Conservation (phyloP, 2,888 invertebrate genomes). For the Malacosoma neustria region DNA sequence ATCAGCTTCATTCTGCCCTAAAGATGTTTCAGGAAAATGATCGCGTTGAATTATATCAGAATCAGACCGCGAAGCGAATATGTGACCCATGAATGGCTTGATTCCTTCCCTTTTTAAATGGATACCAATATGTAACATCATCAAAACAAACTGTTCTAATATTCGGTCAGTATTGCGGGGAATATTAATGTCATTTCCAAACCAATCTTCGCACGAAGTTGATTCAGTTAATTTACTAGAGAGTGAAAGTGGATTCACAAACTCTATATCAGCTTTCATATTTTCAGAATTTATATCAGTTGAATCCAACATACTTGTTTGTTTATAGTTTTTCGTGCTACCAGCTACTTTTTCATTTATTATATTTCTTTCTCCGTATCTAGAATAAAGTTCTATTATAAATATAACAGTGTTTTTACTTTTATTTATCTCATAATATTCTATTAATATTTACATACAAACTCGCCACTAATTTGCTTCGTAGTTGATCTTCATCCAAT, state of each 20-base stretch:
- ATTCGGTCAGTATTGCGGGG: slow-evolving; percentile 57
- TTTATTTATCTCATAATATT: background rate
- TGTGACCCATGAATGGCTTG: slow-evolving; percentile 11
- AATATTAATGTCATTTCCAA: slow-evolving; percentile 41
- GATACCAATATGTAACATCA: slow-evolving; percentile 50
- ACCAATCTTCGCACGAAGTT: slow-evolving; percentile 48
- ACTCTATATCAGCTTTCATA: slow-evolving; percentile 17
- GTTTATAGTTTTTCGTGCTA: slow-evolving; percentile 11
- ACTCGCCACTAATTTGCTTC: slow-evolving; percentile 43
- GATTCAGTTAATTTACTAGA: slow-evolving; percentile 33
- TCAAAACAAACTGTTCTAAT: slow-evolving; percentile 54
- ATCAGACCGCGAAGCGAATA: background rate
- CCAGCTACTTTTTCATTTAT: slow-evolving; percentile 6
- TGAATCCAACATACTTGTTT: slow-evolving; percentile 17
- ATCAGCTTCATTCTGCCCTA: slow-evolving; percentile 30
- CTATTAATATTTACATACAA: slow-evolving; percentile 31
- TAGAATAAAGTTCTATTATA: too few relatives aligned
- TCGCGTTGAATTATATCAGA: background rate
- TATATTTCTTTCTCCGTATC: slow-evolving; percentile 31
- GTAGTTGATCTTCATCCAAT: slow-evolving; percentile 50
- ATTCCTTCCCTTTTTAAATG: slow-evolving; percentile 32
- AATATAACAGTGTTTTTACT: too few relatives aligned
- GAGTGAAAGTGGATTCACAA: slow-evolving; percentile 19
- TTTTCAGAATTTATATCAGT: slow-evolving; percentile 25
- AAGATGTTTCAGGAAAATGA: background rate